Base-by-base conservation (phyloP, 2,888 invertebrate genomes). In the Sisyra nigra region DNA sequence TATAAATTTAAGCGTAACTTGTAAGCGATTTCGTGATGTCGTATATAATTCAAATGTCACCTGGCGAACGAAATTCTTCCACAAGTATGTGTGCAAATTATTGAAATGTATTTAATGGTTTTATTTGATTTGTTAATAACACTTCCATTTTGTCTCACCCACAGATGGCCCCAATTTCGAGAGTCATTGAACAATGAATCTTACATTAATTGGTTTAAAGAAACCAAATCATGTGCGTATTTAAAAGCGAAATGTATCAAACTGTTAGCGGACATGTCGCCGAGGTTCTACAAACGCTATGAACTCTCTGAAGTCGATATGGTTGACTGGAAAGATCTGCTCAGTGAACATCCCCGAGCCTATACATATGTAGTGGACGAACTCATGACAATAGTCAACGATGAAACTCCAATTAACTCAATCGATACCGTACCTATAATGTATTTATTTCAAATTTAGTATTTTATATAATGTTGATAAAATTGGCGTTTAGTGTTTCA, bases 1-100 rank as follows among this genome's bases (percentile, higher is more conserved):
- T 35, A 45, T 69, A 10, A 65, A 63, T 52, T 69, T 74, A 50
- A 62, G 68, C 14, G 51, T 60, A 40, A 69, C 72, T 13, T 74
- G 72, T 55, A 68, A 64, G 50, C 62, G 62, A 31, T 67, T 69
- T 45, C 56, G 67, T 50, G 58, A 63, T 45, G 52, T 67, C 41
- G 58, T 74, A 2, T 57, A 55, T 36, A 62, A 62, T 38, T 66
- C 61, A 48, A 66, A 65, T 48, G 58, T 60, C 47, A 54, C 68
- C 10, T 70, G 70, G 70, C 64, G 59, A 47, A 57, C 54, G 1
- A 66, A 67, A 50, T 64, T 65, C 50, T 57, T 60, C 41, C 59
- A 63, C 51, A 61, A 58, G 68, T 67, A 57, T 48, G 50, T 39
- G 32, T 45, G 34, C 33, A n/a, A n/a, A n/a, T n/a, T n/a, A n/a